Evolutionary conservation across 2,888 invertebrate species (phyloP), one percentile per base, ranked within the genome.

Genomic region (Drosophila setosimentum): DNA sequence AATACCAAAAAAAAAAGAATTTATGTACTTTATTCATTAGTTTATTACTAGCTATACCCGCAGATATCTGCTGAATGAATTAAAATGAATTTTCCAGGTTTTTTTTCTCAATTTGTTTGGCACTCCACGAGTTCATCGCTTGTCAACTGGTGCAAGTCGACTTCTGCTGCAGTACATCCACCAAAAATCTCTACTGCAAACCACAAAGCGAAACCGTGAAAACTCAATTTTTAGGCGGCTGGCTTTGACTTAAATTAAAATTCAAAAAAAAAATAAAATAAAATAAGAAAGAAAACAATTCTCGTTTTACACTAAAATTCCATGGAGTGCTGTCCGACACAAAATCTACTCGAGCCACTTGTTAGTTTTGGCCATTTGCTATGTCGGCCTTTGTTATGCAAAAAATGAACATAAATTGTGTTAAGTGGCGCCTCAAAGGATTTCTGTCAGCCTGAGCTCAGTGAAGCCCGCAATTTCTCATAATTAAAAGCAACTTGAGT

Each of bases 401-500:
- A 78, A 83, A 62, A 64, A 24, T 61, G 72, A 58, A 72, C 84
- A 73, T 72, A 80, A 87, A 84, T 71, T 84, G 84, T 87, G 84
- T 80, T 85, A 84, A 87, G 84, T 71, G 65, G 74, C 45, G 50
- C 51, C 78, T 59, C 65, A 78, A 61, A 45, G 65, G 48, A 60
- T 35, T 58, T 65, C 50, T 27, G n/a, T 24, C 57, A 27, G 33
- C 40, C 35, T 27, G 37, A 30, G 37, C 24, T n/a, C 61, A 64
- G 48, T 55, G 57, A 60, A 49, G 73, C 54, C 29, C 10, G 37
- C 63, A 65, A 81, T 83, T 76, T 67, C 81, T 83, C 83, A 78
- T 83, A 83, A 83, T 83, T 83, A 83, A 82, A 82, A 76, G 71
- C 65, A 57, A 69, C 82, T 85, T 63, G 75, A 73, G 78, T 48